Conservation (phyloP, 1,140 invertebrate genomes). For the Sogatella furcifera region DNA sequence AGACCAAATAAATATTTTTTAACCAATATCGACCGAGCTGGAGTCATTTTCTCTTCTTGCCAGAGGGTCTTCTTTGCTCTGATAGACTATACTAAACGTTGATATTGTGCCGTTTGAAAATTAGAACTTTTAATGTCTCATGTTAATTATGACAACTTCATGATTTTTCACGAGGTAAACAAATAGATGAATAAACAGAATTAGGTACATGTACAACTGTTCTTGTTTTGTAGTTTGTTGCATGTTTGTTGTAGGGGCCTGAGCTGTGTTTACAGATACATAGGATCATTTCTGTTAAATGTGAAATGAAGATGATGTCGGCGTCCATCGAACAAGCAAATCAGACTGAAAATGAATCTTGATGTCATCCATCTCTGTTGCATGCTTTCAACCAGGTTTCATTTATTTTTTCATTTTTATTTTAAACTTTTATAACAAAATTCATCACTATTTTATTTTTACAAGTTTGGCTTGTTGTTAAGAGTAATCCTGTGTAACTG, state of each 20-base stretch:
- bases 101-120: too few relatives aligned
- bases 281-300: constrained; percentile 46
- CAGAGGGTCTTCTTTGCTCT: too few relatives aligned
- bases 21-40: too few relatives aligned
- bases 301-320: constrained; percentile 26
- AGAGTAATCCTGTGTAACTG: not conserved
- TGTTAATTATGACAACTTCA: too few relatives aligned
- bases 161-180: too few relatives aligned
- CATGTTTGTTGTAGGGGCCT: constrained; percentile 39
- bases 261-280: constrained; percentile 46
- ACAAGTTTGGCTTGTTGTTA: not conserved
- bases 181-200: too few relatives aligned
- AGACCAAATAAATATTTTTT: too few relatives aligned
- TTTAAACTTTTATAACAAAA: constrained; percentile 15
- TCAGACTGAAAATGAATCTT: not conserved
- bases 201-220: too few relatives aligned
- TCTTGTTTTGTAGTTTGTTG: constrained; percentile 7
- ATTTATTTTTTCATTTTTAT: constrained; percentile 14
- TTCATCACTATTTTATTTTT: not conserved
- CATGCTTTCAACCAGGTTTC: constrained; percentile 8
- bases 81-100: too few relatives aligned
- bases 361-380: constrained; percentile 7
- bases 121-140: too few relatives aligned
- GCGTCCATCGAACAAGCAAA: not conserved
- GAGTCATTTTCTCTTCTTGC: too few relatives aligned